Conservation (phyloP, 64 coral and sea anemone genomes). For the Actinia equina region DNA sequence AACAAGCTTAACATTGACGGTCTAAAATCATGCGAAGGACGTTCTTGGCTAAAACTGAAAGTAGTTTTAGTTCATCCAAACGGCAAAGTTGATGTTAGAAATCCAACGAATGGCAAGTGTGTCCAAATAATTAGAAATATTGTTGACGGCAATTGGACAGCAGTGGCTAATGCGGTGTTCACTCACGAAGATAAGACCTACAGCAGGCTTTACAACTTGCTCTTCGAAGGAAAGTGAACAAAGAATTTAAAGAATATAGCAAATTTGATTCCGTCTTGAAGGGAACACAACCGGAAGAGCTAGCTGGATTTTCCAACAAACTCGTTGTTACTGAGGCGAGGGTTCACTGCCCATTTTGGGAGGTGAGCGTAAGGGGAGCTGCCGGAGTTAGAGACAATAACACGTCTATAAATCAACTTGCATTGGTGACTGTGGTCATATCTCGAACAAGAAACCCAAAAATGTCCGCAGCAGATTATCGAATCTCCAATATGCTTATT, state of each 20-base stretch:
- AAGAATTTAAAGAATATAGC: conserved; percentile 17
- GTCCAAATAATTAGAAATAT: conserved; percentile 9
- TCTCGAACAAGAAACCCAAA: background rate
- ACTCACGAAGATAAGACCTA: background rate
- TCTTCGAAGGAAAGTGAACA: conserved; percentile 1
- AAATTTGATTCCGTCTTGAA: conserved; percentile 18
- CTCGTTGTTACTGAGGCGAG: background rate
- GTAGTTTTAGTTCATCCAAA: conserved; percentile 19
- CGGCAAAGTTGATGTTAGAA: conserved; percentile 11
- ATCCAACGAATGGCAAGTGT: conserved; percentile 5
- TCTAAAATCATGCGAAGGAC: too few relatives aligned
- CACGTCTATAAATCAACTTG: conserved; percentile 9
- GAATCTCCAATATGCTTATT: conserved; percentile 21
- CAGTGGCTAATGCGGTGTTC: conserved; percentile 18
- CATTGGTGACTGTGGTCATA: conserved; percentile 10
- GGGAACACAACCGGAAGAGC: conserved; percentile 29
- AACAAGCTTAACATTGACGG: too few relatives aligned
- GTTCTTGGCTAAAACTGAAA: background rate
- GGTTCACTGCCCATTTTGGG: conserved; percentile 27
- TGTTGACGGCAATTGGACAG: background rate
- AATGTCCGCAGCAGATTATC: conserved; percentile 25
- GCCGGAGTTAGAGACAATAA: background rate
- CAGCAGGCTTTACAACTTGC: conserved; percentile 5
- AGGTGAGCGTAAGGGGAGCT: background rate
- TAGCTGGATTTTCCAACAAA: conserved; percentile 32